Base-by-base conservation (phyloP, 1,140 invertebrate genomes). In the Nephotettix cincticeps region DNA sequence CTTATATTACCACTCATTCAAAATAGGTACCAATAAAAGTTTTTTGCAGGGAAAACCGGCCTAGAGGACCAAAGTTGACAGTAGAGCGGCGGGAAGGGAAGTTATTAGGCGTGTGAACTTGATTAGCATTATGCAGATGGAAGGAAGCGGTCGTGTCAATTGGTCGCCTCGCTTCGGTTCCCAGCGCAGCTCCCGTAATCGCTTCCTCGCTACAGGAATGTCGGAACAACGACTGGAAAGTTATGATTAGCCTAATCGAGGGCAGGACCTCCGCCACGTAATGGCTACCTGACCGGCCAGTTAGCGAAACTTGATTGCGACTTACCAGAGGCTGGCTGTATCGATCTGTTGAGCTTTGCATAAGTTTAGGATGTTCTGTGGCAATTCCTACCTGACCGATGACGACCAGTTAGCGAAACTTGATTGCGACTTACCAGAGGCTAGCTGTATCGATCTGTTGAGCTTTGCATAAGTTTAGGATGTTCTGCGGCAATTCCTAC, bases 101-200 rank as follows among this genome's bases (percentile, higher is more conserved):
- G 56, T 61, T 61, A 61, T 61, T 61, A 61, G 56, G 23, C 56
- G 56, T 61, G 56, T 61, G 56, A 61, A 61, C 56, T 61, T 29
- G 21, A 61, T 61, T 61, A 61, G 56, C 56, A 61, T 61, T 61
- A 61, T 61, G 56, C 56, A 61, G 56, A 61, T 51, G 47, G n/a
- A 51, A 17, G 47, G 47, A 51, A 51, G 47, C 28, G 56, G 56
- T 6, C 56, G 56, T 61, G 56, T 61, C 56, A 61, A 61, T 61
- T 61, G 56, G 21, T 25, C 56, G 56, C 23, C 27, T 21, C 1
- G 56, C 21, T 14, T 14, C 27, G 47, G 56, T 61, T 61, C 56
- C 56, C 56, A 61, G 14, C 56, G 56, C 27, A 29, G 56, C 9
- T 23, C 47, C 17, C n/a, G 21, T 61, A 61, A 61, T 61, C 56